Conservation (phyloP, 64 coral and sea anemone genomes). For the Stichodactyla mertensii region DNA sequence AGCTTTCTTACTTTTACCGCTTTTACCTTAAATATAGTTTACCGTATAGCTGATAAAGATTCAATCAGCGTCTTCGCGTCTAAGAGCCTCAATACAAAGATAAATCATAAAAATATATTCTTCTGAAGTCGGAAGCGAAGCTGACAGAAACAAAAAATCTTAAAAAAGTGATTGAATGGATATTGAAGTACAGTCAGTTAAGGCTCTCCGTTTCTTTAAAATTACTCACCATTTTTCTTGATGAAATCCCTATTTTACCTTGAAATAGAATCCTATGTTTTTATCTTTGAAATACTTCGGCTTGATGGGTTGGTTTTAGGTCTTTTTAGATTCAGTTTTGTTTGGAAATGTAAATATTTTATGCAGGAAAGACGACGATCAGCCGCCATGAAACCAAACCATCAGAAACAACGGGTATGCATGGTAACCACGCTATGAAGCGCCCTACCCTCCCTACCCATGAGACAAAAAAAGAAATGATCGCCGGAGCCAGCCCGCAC, state of each 20-base stretch:
- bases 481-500: too few species aligned
- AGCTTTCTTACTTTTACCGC: background rate
- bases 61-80: background rate
- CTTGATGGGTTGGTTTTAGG: background rate
- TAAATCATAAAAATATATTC: background rate
- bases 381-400: background rate
- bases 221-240: background rate
- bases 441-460: background rate
- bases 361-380: conserved; percentile 3
- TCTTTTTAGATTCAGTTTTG: background rate
- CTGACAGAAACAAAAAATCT: background rate
- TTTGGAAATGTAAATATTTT: conserved; percentile 23
- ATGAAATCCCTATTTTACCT: background rate
- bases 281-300: background rate
- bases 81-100: background rate
- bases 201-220: background rate
- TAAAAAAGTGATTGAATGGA: background rate
- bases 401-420: background rate
- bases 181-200: background rate
- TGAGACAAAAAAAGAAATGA: too few species aligned
- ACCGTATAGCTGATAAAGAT: background rate
- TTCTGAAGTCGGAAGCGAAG: background rate
- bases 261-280: background rate
- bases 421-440: conserved; percentile 8
- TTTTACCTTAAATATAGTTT: background rate